Base-by-base conservation (phyloP, 64 coral and sea anemone species). In the Actinia tenebrosa region DNA sequence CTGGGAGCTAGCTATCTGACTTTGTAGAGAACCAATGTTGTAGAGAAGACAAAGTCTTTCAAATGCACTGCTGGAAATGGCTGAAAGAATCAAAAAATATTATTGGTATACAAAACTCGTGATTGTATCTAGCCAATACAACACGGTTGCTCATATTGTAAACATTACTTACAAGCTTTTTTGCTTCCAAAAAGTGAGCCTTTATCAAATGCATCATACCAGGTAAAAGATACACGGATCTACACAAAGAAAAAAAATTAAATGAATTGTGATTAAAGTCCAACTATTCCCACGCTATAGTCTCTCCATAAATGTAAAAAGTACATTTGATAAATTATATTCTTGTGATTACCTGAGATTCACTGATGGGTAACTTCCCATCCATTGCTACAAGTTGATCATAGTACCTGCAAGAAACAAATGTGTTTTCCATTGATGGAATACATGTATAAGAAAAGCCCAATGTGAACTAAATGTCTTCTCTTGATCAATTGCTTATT, bases 131-230 rank as follows among this genome's bases (percentile, higher is more conserved):
- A 22, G 66, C 5, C 22, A 26, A 27, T 71, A 71, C 7, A 25
- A 71, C 22, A 71, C 14, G 47, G 6, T 11, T 55, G 30, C 53
- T 55, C 5, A 55, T 55, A 8, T 55, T 55, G 5, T 55, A 55
- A 8, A 11, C 53, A 55, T 6, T 83, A 91, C 92, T 93, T 91
- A 93, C 95, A 93, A 60, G 83, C 87, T 86, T 93, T 93, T 61
- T 87, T 88, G 87, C 63, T 89, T 44, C 95, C 89, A 89, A 95
- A 92, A 83, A 94, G 86, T 37, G 97, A 95, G 44, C 97, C 97
- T 56, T 99, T 99, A 78, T 99, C 97, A 95, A 99, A 99, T 23
- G 93, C 88, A 85, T 99, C 91, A 71, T 95, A 99, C 93, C 97
- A 99, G 9, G 93, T 91, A 77, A 95, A 99, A 19, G 97, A 95